Conservation (phyloP, 2,888 invertebrate species). For the Sepiola atlantica region DNA sequence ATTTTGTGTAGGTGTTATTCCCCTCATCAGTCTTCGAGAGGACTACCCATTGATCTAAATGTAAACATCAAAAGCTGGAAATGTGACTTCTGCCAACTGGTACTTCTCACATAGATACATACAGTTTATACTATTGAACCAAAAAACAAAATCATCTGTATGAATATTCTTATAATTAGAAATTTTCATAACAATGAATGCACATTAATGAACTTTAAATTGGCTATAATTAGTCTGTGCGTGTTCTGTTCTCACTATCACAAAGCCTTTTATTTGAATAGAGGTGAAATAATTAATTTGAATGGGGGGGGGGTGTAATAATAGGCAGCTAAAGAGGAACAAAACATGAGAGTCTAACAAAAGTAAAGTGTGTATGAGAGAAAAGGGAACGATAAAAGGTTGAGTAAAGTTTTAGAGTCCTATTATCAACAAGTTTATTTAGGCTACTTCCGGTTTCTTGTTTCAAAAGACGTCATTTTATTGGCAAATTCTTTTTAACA, state of each 20-base stretch:
- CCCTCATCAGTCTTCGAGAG: too few relatives aligned
- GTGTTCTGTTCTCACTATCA: background rate
- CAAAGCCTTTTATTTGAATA: background rate
- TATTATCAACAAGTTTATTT: background rate
- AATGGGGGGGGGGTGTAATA: background rate
- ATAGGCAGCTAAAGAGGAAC: background rate
- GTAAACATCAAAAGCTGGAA: too few relatives aligned
- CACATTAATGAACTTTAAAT: background rate
- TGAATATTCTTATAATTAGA: background rate
- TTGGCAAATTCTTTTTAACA: too few relatives aligned
- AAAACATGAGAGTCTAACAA: background rate
- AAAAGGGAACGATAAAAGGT: background rate
- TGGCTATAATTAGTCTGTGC: background rate
- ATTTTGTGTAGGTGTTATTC: too few relatives aligned
- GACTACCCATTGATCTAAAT: too few relatives aligned
- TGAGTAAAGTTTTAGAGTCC: too few relatives aligned
- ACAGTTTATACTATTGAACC: too few relatives aligned
- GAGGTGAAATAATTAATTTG: background rate
- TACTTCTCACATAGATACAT: too few relatives aligned
- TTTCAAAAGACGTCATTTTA: too few relatives aligned
- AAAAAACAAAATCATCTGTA: too few relatives aligned
- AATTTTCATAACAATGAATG: background rate
- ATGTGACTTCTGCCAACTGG: too few relatives aligned
- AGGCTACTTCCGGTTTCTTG: background rate
- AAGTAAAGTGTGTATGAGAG: background rate